Conservation (phyloP, 2,113 vertebrate species). For the Indicator indicator region DNA sequence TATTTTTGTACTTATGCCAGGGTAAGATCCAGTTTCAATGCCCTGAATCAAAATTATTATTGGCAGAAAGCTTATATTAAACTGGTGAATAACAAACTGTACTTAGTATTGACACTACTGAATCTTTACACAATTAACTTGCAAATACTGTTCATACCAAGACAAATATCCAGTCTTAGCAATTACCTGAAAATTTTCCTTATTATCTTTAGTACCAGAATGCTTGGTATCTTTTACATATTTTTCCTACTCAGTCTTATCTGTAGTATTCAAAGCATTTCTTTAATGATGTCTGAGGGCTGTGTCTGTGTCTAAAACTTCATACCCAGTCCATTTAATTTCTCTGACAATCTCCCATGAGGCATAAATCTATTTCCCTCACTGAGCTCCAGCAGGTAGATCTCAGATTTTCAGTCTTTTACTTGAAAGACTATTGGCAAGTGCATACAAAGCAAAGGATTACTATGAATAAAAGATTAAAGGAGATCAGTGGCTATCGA, state of each 20-base stretch:
- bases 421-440: background rate
- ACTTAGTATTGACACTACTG: background rate
- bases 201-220: background rate
- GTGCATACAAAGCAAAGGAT: background rate
- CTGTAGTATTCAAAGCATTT: background rate
- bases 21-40: background rate
- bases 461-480: slow-evolving; percentile 43
- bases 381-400: background rate
- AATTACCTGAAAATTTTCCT: background rate
- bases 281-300: background rate
- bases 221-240: background rate
- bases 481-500: background rate
- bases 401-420: background rate
- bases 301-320: background rate
- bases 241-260: background rate
- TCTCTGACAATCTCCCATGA: background rate
- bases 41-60: background rate
- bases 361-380: background rate
- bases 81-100: background rate
- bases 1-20: background rate
- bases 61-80: background rate
- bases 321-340: background rate
- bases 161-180: background rate
- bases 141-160: background rate
- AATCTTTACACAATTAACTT: background rate